Evolutionary conservation across 1,140 invertebrate genomes (phyloP).

Genomic region (Eciton burchellii): DNA sequence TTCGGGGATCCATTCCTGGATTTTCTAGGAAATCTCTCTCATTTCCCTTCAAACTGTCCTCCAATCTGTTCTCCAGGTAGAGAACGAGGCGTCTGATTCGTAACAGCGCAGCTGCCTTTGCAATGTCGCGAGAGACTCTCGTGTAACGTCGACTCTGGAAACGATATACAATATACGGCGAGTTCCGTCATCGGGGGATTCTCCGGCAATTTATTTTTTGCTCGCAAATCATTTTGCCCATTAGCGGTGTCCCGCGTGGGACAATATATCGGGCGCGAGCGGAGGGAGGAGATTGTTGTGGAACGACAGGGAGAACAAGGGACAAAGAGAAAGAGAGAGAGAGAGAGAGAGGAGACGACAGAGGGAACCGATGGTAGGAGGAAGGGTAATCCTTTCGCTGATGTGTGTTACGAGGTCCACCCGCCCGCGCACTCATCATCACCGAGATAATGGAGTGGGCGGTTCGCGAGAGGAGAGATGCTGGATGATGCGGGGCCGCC

Average conservation of each 20-base stretch:
- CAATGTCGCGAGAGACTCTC: too few relatives aligned
- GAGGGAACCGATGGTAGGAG: conserved; percentile 61
- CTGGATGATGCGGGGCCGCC: conserved; percentile 75
- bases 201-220: conserved; percentile 78
- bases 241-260: conserved; percentile 79
- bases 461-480: conserved; percentile 80
- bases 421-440: conserved; percentile 85
- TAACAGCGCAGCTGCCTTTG: too few relatives aligned
- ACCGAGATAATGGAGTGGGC: conserved; percentile 85
- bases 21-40: too few relatives aligned
- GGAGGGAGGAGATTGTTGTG: conserved; percentile 62
- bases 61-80: too few relatives aligned
- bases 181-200: conserved; percentile 73
- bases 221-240: conserved; percentile 84
- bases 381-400: conserved; percentile 80
- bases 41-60: too few relatives aligned
- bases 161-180: conserved; percentile 44
- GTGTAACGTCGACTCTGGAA: too few relatives aligned
- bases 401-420: conserved; percentile 83
- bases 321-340: conserved; percentile 30
- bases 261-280: conserved; percentile 60
- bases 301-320: conserved; percentile 51
- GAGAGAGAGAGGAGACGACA: conserved; percentile 2
- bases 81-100: too few relatives aligned
- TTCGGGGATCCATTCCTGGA: too few relatives aligned